These are phyloP conservation scores for Eulacestoma nigropectus DNA, from an alignment of 2,113 vertebrate species.

Conservation along the genomic window DNA sequence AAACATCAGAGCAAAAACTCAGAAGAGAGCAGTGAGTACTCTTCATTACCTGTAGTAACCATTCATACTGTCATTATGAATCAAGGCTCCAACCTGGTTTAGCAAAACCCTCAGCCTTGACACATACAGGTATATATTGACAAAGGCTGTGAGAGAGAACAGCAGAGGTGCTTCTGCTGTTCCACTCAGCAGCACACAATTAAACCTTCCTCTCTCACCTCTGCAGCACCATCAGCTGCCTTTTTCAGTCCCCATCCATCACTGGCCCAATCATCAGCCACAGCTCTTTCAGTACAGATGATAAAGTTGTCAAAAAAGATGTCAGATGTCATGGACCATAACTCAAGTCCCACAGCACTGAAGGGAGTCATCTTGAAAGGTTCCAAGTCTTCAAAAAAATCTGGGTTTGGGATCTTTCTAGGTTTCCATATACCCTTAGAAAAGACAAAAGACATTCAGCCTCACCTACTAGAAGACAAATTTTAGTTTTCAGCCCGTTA, in stretches of 20 bases:
- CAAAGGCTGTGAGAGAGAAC: not conserved
- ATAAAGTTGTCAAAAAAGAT: slow-evolving; percentile 99
- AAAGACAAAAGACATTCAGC: not conserved
- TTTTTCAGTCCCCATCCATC: slow-evolving; percentile 97
- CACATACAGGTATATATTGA: not conserved
- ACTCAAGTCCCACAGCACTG: slow-evolving; percentile 90
- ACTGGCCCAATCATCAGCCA: slow-evolving; percentile 87
- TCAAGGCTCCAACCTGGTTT: not conserved
- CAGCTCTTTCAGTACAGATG: slow-evolving; percentile 83
- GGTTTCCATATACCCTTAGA: slow-evolving; percentile 97
- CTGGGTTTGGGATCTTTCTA: slow-evolving; percentile 91
- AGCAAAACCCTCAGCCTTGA: not conserved
- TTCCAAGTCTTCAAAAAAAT: slow-evolving; percentile 93
- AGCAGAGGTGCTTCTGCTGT: not conserved
- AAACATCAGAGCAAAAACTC: not conserved
- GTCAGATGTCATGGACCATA: slow-evolving; percentile 98
- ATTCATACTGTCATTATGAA: not conserved
- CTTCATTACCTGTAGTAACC: not conserved
- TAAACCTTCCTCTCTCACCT: slow-evolving; percentile 71
- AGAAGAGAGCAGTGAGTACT: not conserved
- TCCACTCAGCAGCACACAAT: not conserved
- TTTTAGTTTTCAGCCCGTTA: not conserved
- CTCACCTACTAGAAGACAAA: not conserved
- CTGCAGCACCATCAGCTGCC: slow-evolving; percentile 91
- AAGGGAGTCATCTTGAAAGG: slow-evolving; percentile 93